Evolutionary conservation across 2,113 vertebrate species (phyloP), one percentile per base, ranked within the genome.

Genomic region (Chascanopsetta lugubris): DNA sequence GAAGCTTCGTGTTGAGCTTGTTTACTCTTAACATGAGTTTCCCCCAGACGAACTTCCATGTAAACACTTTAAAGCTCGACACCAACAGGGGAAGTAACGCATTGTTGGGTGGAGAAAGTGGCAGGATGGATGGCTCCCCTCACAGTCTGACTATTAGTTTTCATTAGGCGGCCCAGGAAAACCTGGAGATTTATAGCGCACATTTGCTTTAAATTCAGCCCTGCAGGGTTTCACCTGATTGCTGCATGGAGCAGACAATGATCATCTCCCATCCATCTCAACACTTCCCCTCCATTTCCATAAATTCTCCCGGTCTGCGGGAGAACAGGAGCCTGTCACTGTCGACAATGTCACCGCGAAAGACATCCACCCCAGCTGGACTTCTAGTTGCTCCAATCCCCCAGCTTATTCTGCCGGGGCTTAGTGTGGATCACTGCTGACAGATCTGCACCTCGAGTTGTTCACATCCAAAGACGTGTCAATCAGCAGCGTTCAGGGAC

Each of bases 81-180:
- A 57, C 77, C 42, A 55, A 43, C 55, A n/a, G 62, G 66, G 63
- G 82, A 64, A 82, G 82, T 69, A 82, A 77, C 72, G 64, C 45
- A 34, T 79, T 77, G 75, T 30, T 75, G 75, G 82, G 57, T 6
- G 48, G 55, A 42, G 78, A 89, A 91, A 85, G 81, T 62, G 83
- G 76, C 54, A 85, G 79, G 85, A 92, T 89, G 83, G 83, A 92
- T 91, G 62, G 72, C 67, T 73, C 78, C 75, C 72, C 82, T 83
- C 87, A 87, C 83, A 54, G 75, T 61, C 80, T 83, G 83, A 88
- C 88, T 86, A 91, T 92, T 93, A 90, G 89, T 90, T 91, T 92
- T 91, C 91, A 91, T 91, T 90, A 92, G 89, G 83, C 58, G 17
- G 82, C 69, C 64, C 77, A 67, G 80, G 70, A 76, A 85, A 87